A percentile compares a stretch with the other conserved stretches of the same genome.
These are phyloP conservation scores for Sisyra terminalis DNA, from an alignment of 2,888 invertebrate genomes.

Conservation along the genomic window DNA sequence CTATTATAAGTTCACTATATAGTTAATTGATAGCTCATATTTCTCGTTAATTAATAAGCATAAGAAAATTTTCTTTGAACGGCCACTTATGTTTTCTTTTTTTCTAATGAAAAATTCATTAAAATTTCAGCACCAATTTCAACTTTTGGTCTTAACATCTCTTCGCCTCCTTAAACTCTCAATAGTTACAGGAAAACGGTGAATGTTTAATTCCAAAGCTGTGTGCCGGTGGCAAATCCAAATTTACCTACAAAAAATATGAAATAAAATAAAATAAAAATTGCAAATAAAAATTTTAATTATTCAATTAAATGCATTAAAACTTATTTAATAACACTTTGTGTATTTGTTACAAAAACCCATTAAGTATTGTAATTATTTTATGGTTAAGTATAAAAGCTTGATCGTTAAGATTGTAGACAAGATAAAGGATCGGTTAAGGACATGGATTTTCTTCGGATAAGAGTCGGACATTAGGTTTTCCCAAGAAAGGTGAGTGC, in stretches of 20 bases:
- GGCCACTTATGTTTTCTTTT: not conserved
- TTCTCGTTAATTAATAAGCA: not conserved
- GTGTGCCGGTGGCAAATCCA: conserved; percentile 46
- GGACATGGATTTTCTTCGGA: not conserved
- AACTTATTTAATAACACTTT: not conserved
- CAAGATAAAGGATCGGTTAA: no score
- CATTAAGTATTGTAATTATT: no score
- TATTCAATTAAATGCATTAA: not conserved
- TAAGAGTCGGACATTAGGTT: conserved; percentile 20
- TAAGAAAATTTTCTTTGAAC: not conserved
- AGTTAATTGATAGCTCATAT: not conserved
- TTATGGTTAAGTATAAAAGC: no score
- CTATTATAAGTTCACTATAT: no score
- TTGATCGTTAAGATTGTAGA: no score
- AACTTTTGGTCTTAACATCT: not conserved
- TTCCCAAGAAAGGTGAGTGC: conserved; percentile 53
- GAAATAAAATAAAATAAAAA: not conserved
- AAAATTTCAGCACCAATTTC: not conserved
- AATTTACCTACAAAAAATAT: conserved; percentile 34
- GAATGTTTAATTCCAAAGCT: conserved; percentile 82
- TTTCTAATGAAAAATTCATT: not conserved
- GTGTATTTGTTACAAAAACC: no score
- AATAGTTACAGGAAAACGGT: conserved; percentile 39
- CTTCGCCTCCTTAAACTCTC: conserved; percentile 9
- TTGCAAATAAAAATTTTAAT: not conserved